These are phyloP conservation scores for Tor tambroides DNA, from an alignment of 2,113 vertebrate genomes.

Conservation along the genomic window DNA sequence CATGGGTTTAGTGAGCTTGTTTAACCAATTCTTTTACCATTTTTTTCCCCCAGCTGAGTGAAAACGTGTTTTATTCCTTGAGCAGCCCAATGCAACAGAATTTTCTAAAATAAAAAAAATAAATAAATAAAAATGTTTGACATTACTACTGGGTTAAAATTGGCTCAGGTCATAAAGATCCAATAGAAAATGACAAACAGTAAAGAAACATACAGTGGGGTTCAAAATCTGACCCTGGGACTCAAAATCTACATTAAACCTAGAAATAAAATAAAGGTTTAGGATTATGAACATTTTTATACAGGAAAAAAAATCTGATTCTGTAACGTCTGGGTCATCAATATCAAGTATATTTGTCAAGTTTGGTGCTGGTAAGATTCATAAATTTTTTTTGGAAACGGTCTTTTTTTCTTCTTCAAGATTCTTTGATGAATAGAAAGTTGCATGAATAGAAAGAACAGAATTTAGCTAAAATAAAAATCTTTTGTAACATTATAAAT, in stretches of 20 bases:
- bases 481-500: too few species aligned
- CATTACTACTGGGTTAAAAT: not conserved
- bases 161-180: not conserved
- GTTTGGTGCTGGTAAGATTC: not conserved
- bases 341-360: not conserved
- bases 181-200: not conserved
- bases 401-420: not conserved
- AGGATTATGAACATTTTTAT: not conserved
- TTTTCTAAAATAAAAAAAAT: not conserved
- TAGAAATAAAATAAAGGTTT: not conserved
- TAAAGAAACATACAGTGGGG: not conserved
- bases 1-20: conserved; percentile 38
- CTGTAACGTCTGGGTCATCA: not conserved
- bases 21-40: conserved; percentile 25
- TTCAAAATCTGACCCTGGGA: not conserved
- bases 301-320: not conserved
- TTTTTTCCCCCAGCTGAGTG: not conserved
- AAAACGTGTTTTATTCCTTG: not conserved
- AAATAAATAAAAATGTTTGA: too few species aligned
- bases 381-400: too few species aligned
- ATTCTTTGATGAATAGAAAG: too few species aligned
- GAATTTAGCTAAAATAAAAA: too few species aligned
- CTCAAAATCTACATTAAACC: not conserved
- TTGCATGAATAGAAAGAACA: too few species aligned
- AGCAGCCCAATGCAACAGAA: not conserved